These are phyloP conservation scores for Troides helena DNA, from an alignment of 2,888 invertebrate species.

Conservation along the genomic window DNA sequence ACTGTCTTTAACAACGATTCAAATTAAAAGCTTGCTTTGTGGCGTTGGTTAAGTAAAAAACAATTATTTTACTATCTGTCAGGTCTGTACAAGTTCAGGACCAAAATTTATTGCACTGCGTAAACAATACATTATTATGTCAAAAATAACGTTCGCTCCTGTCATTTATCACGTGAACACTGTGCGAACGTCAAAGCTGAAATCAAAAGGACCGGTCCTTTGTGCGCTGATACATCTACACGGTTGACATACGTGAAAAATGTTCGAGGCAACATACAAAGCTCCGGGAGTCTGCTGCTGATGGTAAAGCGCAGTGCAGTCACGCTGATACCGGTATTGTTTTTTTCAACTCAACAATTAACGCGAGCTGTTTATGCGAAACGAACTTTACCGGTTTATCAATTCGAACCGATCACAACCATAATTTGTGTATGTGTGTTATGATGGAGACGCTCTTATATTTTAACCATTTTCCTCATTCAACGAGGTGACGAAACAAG, in stretches of 20 bases:
- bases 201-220: conserved; percentile 6
- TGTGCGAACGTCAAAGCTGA: conserved; percentile 1
- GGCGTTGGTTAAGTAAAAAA: too few relatives aligned
- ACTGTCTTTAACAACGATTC: too few relatives aligned
- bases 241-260: conserved; percentile 8
- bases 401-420: too few relatives aligned
- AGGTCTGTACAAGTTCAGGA: not conserved
- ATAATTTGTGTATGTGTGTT: too few relatives aligned
- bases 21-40: too few relatives aligned
- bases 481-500: too few relatives aligned
- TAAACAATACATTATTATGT: not conserved
- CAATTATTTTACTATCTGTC: too few relatives aligned
- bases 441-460: too few relatives aligned
- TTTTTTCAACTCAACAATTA: not conserved
- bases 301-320: not conserved
- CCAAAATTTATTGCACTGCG: not conserved
- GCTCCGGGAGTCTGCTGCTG: not conserved
- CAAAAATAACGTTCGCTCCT: not conserved
- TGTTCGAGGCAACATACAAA: not conserved
- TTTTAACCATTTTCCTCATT: too few relatives aligned
- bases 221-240: conserved; percentile 3
- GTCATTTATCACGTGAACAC: not conserved
- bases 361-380: too few relatives aligned
- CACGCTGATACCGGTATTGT: not conserved
- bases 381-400: too few relatives aligned